Percentiles rank a stretch among this genome's conserved stretches.
phyloP scores from a whole-genome alignment of 2,797 vertebrate species.

The Lepus townsendii region DNA sequence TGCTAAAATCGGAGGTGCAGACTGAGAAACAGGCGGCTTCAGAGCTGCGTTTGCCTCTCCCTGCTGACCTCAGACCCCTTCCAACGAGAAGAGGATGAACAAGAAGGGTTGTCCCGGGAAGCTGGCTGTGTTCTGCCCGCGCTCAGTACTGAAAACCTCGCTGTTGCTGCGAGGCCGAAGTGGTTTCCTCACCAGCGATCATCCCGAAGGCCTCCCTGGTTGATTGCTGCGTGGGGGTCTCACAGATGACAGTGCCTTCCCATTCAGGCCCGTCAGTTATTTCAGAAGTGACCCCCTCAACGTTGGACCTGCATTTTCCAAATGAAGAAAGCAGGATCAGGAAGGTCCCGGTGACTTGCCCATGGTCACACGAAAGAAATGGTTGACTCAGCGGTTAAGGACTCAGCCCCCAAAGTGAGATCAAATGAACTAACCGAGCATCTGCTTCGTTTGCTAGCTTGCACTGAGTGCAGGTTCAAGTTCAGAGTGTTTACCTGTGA shows the following conservation, averaged over 20 bases:
- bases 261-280: not conserved
- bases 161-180: too few relatives aligned
- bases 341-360: not conserved
- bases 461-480: not conserved
- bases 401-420: slow-evolving; percentile 10
- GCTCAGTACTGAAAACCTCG: not conserved
- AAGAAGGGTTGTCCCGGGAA: slow-evolving; percentile 53
- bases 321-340: not conserved
- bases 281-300: not conserved
- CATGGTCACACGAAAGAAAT: not conserved
- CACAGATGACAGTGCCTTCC: not conserved
- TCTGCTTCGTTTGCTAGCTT: not conserved
- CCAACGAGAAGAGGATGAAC: not conserved
- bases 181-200: not conserved
- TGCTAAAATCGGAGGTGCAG: slow-evolving; percentile 1
- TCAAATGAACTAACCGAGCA: slow-evolving; percentile 13
- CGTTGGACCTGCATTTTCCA: not conserved
- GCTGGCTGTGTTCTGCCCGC: not conserved
- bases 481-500: slow-evolving; percentile 6
- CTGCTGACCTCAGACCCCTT: not conserved
- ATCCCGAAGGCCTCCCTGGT: not conserved
- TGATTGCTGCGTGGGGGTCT: not conserved
- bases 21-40: not conserved
- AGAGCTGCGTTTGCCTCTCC: not conserved
- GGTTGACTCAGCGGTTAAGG: not conserved